Evolutionary conservation across 2,888 invertebrate species (phyloP), one percentile per base, ranked within the genome.

Genomic region (Mythimna pallens): DNA sequence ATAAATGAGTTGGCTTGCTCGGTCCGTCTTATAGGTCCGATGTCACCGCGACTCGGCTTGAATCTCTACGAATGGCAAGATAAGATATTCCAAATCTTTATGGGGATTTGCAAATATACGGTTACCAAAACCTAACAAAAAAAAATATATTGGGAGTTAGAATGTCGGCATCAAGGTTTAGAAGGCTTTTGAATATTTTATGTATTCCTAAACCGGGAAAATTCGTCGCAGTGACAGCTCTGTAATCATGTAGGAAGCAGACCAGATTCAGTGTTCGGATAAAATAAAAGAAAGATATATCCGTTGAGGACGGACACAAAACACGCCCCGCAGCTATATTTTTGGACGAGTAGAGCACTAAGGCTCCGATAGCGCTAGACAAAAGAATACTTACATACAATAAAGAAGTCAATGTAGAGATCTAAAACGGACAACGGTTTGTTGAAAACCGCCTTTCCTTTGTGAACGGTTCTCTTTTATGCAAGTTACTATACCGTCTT

Each of bases 371-470:
- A 68, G 73, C 73, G 65, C 63, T 81, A 78, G 78, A 84, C 78
- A 83, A 80, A 85, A 86, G 81, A 78, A 75, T 73, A 75, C 81
- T 83, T 81, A 86, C 76, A 83, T 76, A 81, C 73, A 79, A 86
- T 84, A 84, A 86, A 83, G 79, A 84, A 84, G 86, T 86, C 86
- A 85, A 82, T 83, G 87, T 84, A 85, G 78, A 79, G 76, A 76
- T 81, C 78, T 78, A 85, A 83, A 82, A 82, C 84, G 78, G 80
- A 84, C 81, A 80, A 77, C 80, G 84, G 86, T 86, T 88, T 86
- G 81, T 86, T 82, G 82, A 70, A 80, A 84, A 80, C 78, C 78
- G 79, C 76, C 81, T 83, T 82, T 80, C 70, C 82, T 86, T 86
- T 86, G 84, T 83, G 83, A 82, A 68, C 65, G 78, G 81, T 78